Percentiles rank a stretch among this genome's conserved stretches.
Conservation (phyloP, 2,797 vertebrate genomes). For the Cirrhinus molitorella region DNA sequence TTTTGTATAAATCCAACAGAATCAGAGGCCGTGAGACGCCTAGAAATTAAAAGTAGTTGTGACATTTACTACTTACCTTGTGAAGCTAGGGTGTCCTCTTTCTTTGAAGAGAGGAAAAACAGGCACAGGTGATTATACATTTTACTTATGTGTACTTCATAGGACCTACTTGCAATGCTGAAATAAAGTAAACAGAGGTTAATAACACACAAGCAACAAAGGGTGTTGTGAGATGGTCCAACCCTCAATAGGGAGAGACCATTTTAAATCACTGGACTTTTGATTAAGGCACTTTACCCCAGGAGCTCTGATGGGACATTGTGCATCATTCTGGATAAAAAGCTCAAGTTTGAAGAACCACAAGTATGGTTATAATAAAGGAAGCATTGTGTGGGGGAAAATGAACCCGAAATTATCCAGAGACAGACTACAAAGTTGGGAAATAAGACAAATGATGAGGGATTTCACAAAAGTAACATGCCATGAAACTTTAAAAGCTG, state of each 20-base stretch:
- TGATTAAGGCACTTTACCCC: neutral
- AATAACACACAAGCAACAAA: constrained; percentile 46
- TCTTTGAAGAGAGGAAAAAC: constrained; percentile 77
- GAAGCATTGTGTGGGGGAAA: neutral
- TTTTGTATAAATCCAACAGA: neutral
- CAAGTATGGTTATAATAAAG: neutral
- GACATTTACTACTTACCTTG: constrained; percentile 76
- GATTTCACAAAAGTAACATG: neutral
- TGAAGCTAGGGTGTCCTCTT: constrained; percentile 74
- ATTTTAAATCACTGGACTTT: neutral
- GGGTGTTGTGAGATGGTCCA: neutral
- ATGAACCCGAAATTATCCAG: neutral
- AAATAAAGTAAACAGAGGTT: constrained; percentile 55
- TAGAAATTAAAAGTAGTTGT: constrained; percentile 22
- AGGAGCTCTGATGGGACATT: neutral
- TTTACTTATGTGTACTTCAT: constrained; percentile 60
- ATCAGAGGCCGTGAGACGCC: constrained; percentile 46
- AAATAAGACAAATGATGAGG: constrained; percentile 2
- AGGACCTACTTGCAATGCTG: constrained; percentile 41
- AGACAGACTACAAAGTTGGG: neutral
- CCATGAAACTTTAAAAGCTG: neutral
- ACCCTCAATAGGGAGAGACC: neutral
- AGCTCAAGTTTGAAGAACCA: neutral
- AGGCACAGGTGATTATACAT: constrained; percentile 66
- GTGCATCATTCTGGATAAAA: constrained; percentile 1